phyloP scores from a whole-genome alignment of 2,888 invertebrate species.

The Belgica antarctica region DNA sequence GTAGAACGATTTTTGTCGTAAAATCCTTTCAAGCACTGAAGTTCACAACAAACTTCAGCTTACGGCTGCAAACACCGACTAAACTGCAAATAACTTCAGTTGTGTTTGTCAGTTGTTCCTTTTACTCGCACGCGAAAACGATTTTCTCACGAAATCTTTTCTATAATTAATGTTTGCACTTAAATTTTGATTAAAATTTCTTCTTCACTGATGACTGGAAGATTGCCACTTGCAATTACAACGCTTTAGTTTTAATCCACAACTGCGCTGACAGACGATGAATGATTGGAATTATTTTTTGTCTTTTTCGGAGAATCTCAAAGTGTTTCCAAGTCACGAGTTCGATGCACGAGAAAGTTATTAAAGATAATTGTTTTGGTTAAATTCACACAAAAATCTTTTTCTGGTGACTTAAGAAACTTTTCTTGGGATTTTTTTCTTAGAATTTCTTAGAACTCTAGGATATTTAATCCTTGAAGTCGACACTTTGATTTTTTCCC shows the following conservation, averaged over 20 bases:
- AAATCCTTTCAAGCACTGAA: background rate
- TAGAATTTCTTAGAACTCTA: too few species aligned
- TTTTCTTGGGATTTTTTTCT: too few species aligned
- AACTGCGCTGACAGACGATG: too few species aligned
- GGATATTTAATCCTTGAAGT: too few species aligned
- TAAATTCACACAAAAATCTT: too few species aligned
- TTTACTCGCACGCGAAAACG: background rate
- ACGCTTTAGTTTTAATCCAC: background rate
- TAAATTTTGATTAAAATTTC: background rate
- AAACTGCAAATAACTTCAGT: too few species aligned
- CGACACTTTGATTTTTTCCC: too few species aligned
- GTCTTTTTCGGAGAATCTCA: background rate
- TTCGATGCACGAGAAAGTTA: conserved; percentile 7
- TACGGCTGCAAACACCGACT: background rate
- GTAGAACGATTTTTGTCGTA: background rate
- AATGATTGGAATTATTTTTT: background rate
- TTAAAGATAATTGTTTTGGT: background rate
- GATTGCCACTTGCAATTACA: background rate
- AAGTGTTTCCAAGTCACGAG: background rate
- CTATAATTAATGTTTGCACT: background rate
- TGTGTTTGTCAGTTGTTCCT: too few species aligned
- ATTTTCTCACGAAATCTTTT: background rate
- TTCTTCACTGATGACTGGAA: background rate
- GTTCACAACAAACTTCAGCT: background rate
- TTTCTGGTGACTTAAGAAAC: too few species aligned